phyloP scores from a whole-genome alignment of 1,140 invertebrate genomes.

The fruit fly (Drosophila melanogaster) region DNA sequence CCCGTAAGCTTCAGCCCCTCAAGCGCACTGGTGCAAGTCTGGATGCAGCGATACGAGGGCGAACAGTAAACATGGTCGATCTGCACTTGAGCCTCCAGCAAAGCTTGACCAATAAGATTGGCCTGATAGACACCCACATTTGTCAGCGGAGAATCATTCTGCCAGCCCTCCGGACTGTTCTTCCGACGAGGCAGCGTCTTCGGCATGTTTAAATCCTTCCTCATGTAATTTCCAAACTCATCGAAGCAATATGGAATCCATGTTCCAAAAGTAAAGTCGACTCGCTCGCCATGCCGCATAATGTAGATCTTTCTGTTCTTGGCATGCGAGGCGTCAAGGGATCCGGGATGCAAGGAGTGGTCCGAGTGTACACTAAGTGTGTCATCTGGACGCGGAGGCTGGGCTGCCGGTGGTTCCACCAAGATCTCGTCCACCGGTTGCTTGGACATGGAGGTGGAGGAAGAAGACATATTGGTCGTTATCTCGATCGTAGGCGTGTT shows the following conservation, averaged over 20 bases:
- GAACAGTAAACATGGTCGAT: slow-evolving; percentile 93
- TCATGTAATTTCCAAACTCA: slow-evolving; percentile 90
- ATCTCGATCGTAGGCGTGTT: slow-evolving; percentile 78
- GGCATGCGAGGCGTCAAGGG: slow-evolving; percentile 36
- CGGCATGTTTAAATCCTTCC: slow-evolving; percentile 96
- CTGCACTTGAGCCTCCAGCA: slow-evolving; percentile 88
- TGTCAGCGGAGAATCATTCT: slow-evolving; percentile 94
- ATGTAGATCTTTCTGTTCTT: slow-evolving; percentile 87
- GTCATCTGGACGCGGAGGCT: slow-evolving; percentile 67
- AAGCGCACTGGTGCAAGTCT: slow-evolving; percentile 91
- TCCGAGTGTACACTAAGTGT: slow-evolving; percentile 75
- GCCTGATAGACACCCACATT: slow-evolving; percentile 91
- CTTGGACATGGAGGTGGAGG: slow-evolving; percentile 56
- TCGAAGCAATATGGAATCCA: slow-evolving; percentile 96
- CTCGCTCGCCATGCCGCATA: slow-evolving; percentile 90
- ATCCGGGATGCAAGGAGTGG: slow-evolving; percentile 43
- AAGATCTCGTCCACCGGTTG: slow-evolving; percentile 69
- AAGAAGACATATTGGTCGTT: slow-evolving; percentile 69
- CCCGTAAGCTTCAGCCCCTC: slow-evolving; percentile 59
- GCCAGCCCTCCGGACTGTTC: slow-evolving; percentile 88
- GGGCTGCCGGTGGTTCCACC: slow-evolving; percentile 65
- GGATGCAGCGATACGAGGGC: slow-evolving; percentile 95
- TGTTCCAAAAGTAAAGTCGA: slow-evolving; percentile 95
- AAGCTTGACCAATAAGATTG: slow-evolving; percentile 90
- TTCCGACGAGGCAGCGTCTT: slow-evolving; percentile 87